Percentiles rank a stretch among this genome's conserved stretches.
These are phyloP conservation scores for Acanthis flammea DNA, from an alignment of 2,797 vertebrate species.

Conservation along the genomic window DNA sequence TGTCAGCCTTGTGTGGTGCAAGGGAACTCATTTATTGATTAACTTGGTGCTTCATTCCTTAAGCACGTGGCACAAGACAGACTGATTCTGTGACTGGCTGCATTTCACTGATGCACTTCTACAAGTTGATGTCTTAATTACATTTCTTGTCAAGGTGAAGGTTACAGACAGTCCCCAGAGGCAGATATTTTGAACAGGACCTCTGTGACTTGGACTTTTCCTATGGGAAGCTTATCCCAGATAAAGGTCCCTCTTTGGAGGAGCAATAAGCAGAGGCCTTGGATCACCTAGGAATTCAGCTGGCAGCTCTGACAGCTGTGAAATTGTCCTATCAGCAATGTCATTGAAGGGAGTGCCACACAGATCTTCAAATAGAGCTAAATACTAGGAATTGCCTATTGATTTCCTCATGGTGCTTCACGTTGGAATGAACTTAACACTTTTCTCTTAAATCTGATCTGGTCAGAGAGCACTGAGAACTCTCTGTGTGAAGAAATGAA, in stretches of 20 bases:
- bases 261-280: background rate
- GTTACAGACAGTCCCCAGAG: background rate
- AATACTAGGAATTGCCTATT: background rate
- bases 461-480: background rate
- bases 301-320: slow-evolving; percentile 11
- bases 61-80: background rate
- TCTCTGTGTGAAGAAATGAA: background rate
- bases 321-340: slow-evolving; percentile 1
- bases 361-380: background rate
- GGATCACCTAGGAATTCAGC: background rate
- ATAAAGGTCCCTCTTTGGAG: background rate
- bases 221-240: background rate
- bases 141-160: background rate
- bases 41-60: background rate
- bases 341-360: background rate
- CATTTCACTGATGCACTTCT: background rate
- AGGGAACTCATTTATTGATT: background rate
- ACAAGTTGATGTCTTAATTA: background rate
- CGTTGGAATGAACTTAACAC: background rate
- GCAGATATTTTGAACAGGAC: background rate
- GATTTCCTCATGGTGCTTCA: background rate
- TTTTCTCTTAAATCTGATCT: background rate
- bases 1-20: background rate
- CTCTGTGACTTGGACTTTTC: background rate
- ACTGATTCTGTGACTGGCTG: background rate